Evolutionary conservation across 2,888 invertebrate genomes (phyloP), one percentile per base, ranked within the genome.

Genomic region (Trissolcus brochymenae): DNA sequence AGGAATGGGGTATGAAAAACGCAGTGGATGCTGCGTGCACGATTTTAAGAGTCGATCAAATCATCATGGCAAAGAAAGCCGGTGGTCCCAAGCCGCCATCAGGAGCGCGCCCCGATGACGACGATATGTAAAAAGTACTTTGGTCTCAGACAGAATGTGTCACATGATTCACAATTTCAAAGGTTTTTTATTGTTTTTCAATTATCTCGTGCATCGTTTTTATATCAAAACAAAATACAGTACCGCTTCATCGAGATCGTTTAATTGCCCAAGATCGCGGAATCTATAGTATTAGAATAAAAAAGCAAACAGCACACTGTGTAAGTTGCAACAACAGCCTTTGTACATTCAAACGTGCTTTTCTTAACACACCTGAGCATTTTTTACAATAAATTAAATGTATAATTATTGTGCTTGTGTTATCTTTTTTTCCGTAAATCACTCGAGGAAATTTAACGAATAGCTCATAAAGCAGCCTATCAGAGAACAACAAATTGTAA

Each of bases 21-120:
- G 98, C 99, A 0, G 95, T 97, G 0, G 94, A 95, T 77, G 97
- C 98, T 1, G 97, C 98, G 0, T 93, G 95, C 76, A 98, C 98
- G 0, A 95, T 98, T 81, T 92, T 99, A 29, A 94, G 95, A 88
- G 96, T 99, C 25, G 98, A 98, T 90, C 97, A 98, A 91, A 98
- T 99, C 82, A 98, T 99, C 81, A 98, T 98, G 98, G 97, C 98
- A 0, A 98, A 98, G 90, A 92, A 95, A 83, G 98, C 98, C 14
- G 98, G 98, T 54, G 98, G 98, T 53, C 98, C 98, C 0, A 98
- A 98, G 89, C 92, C 95, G 1, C 92, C 93, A 84, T 88, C 89
- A 64, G 92, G 92, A 76, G 92, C 92, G 7, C 91, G 89, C 21
- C 90, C 91, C 82, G 93, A 94, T 84, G 95, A 95, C 88, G 95